Base-by-base conservation (phyloP, 1,140 invertebrate species). In the Lepidurus arcticus region DNA sequence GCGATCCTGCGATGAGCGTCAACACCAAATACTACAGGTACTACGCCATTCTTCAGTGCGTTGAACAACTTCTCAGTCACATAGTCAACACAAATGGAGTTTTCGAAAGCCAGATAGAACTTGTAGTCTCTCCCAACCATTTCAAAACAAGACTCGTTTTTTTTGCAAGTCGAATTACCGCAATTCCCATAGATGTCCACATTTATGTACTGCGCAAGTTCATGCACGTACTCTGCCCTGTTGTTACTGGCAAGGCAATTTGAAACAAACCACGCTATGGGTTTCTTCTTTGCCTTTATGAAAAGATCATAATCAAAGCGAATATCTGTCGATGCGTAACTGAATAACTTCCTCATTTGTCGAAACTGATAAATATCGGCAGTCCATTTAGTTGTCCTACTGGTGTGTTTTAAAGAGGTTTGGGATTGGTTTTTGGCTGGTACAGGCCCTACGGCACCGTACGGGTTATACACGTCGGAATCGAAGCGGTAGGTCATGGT, bases 211-310 rank as follows among this genome's bases (percentile, higher is more conserved):
- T 85, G 84, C 9, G 82, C 65, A 9, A 88, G 80, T 79, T 87
- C 83, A 53, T 81, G 79, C 0, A 86, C 87, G 80, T 85, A 88
- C n/a, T 81, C 76, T 80, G 86, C 82, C 45, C 88, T 81, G 4
- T 83, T 81, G 73, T 85, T 85, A 1, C 75, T 77, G 0, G 85
- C 84, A 9, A 80, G 78, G 81, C 88, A 89, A 81, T 89, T 88
- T 65, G 84, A 86, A 0, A 88, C 87, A 73, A 88, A 81, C 87
- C 87, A 88, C 13, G 84, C 84, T 6, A 84, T 83, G 16, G 80
- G 10, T 44, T 80, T 80, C 9, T 26, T 75, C 77, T 76, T 74
- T 5, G 8, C 47, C 45, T 45, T 79, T 78, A 42, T 45, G 13
- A 21, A 77, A 16, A 42, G 42, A 0, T 65, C 53, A 7, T 65